Conservation (phyloP, 2,797 vertebrate genomes). For the Gymnopithys bicolor region DNA sequence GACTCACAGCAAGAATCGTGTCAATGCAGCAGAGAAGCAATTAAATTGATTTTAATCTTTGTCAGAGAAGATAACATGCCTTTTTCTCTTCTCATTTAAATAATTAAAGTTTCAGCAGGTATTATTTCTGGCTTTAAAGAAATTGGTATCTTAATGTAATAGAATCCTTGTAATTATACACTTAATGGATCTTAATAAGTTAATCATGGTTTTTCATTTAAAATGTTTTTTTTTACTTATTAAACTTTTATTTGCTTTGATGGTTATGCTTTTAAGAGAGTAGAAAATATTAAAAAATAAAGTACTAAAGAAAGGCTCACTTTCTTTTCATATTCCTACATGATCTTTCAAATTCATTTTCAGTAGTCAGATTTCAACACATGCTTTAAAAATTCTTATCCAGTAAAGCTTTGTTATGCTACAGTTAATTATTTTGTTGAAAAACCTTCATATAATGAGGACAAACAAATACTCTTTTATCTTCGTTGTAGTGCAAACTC, state of each 20-base stretch:
- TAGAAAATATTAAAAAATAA: slow-evolving; percentile 43
- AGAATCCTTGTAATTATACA: slow-evolving; percentile 85
- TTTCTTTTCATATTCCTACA: neutral
- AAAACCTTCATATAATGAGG: slow-evolving; percentile 32
- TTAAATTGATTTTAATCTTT: slow-evolving; percentile 90
- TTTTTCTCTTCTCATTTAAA: slow-evolving; percentile 86
- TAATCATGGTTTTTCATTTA: slow-evolving; percentile 84
- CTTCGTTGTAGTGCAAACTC: neutral
- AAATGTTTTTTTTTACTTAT: slow-evolving; percentile 77
- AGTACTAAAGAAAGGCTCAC: slow-evolving; percentile 24
- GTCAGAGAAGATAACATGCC: slow-evolving; percentile 85
- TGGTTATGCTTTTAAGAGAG: slow-evolving; percentile 65
- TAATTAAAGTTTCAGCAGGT: slow-evolving; percentile 88
- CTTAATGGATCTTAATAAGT: slow-evolving; percentile 85
- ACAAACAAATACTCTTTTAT: slow-evolving; percentile 58
- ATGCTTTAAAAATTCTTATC: slow-evolving; percentile 21
- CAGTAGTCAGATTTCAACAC: slow-evolving; percentile 30
- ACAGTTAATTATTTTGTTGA: slow-evolving; percentile 59
- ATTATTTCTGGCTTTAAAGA: slow-evolving; percentile 86
- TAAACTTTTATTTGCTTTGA: slow-evolving; percentile 80
- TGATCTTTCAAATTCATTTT: slow-evolving; percentile 44
- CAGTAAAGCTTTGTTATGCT: slow-evolving; percentile 13
- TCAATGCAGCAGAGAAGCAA: slow-evolving; percentile 85
- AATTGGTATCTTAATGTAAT: slow-evolving; percentile 84
- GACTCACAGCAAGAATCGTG: slow-evolving; percentile 85